Evolutionary conservation across 2,113 vertebrate species (phyloP), one percentile per base, ranked within the genome.

Genomic region (Procavia capensis): DNA sequence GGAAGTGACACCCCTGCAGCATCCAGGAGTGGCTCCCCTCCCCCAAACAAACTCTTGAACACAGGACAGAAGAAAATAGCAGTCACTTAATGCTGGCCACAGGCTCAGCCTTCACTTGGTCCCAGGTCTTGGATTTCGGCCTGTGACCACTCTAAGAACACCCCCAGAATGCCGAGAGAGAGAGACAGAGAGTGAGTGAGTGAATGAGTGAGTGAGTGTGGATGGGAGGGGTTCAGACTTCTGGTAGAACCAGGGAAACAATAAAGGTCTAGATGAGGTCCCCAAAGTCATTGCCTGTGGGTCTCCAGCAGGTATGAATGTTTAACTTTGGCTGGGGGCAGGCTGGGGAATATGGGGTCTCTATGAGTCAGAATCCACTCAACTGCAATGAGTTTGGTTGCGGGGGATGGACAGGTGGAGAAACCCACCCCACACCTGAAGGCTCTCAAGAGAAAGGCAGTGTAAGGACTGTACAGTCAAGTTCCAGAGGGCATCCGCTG

Each of bases 381-480:
- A n/a, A n/a, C n/a, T n/a, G n/a, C n/a, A n/a, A n/a, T n/a, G n/a
- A n/a, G n/a, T n/a, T n/a, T n/a, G n/a, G n/a, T n/a, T n/a, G n/a
- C n/a, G n/a, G n/a, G 17, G 78, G 50, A 20, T 16, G 1, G 47
- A 36, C 50, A 85, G 36, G 11, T 2, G 16, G 39, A n/a, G n/a
- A 59, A 25, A 47, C 0, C 25, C 14, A 27, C 39, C n/a, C 3
- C 36, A 6, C 11, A 27, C 7, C 22, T 8, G 41, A 41, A 57
- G 36, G 45, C 29, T 29, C 14, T 66, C 20, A 13, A 1, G 47
- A 4, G 24, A 63, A 3, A 78, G 90, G 59, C 0, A 6, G 3
- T 6, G 34, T 8, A n/a, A 6, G 27, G 5, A 9, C 27, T 7
- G 64, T 29, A 17, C 41, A 80, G 81, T 25, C 5, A 25, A 7